Evolutionary conservation across 2,797 vertebrate species (phyloP), one percentile per base, ranked within the genome.

Genomic region (Pantherophis alleghaniensis): DNA sequence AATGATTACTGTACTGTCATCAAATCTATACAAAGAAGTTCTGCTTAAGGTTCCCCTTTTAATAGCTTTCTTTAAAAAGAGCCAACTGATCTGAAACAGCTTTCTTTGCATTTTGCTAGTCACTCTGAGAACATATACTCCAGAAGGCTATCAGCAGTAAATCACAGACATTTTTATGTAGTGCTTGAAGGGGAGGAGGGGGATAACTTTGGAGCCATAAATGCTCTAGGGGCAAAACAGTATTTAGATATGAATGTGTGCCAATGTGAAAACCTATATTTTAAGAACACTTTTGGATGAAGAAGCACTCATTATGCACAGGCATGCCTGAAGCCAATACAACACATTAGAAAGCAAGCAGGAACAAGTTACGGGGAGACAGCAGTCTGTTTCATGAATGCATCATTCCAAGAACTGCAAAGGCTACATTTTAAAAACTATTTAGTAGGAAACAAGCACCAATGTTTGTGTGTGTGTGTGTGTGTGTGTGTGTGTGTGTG

Each of bases 231-330:
- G 86, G 74, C 93, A 88, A 96, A 92, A 92, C 47, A 26, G n/a
- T 74, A 95, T 92, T 96, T 89, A 97, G 95, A 96, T 95, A 66
- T 83, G 91, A 95, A 90, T 56, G 59, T 22, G 93, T 93, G 92
- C 4, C 1, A 91, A 93, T 95, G 79, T 28, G 69, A 86, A 95
- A 90, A 53, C 59, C 94, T 90, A 92, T 92, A 86, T 93, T 95
- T 95, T 92, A 95, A 96, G 95, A 91, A 87, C 16, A 1, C 93
- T 96, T 93, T 95, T 96, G 94, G 94, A 95, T 55, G 89, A 95
- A 95, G 92, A 93, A 94, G 69, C 89, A 94, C 11, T 18, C 87
- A 94, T 90, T 87, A 89, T 96, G 90, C 95, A 93, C 42, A 94
- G n/a, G 18, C 91, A 93, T 94, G 94, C 94, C 90, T 89, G n/a